Evolutionary conservation across 2,888 invertebrate genomes (phyloP), one percentile per base, ranked within the genome.

Genomic region (Pachymerium ferrugineum): DNA sequence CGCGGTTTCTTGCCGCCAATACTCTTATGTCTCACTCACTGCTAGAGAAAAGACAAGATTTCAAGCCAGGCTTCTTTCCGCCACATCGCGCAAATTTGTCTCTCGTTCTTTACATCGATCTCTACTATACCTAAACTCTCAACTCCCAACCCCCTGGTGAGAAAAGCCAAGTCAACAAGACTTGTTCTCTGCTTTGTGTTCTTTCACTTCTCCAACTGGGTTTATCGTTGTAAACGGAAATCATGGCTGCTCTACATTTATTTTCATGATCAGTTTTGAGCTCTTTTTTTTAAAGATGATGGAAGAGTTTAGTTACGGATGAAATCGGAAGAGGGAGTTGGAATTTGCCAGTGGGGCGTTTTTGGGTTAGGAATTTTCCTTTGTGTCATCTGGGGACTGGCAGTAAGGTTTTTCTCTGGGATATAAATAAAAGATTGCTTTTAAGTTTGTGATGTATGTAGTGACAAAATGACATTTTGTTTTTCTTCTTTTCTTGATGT

Each of bases 21-120:
- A 47, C 47, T 47, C 47, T 47, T 47, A 16, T 47, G 47, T 47
- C 47, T 47, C 47, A 47, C 47, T 47, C 47, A 22, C 5, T n/a
- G 47, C 47, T 47, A n/a, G 38, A 16, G 47, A 47, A 47, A 47
- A 47, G 47, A 47, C 47, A 47, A 47, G 47, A 47, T 47, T 47
- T 47, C 47, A 47, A 47, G 47, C 47, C n/a, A 16, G n/a, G 47
- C 47, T 47, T 47, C 47, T 47, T 42, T 47, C 47, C 47, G 47
- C 47, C 47, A 47, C 47, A 47, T 47, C 47, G 47, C 47, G n/a
- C 47, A 47, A 47, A 47, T 47, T 47, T 47, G 47, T 47, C 47
- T 47, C 47, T 47, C 16, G 19, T 47, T 47, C 47, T 47, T 47
- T 47, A 19, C 22, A 47, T 47, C 47, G 47, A 47, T 47, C 8